Percentiles rank a stretch among this genome's conserved stretches.
phyloP scores from a whole-genome alignment of 2,888 invertebrate genomes.

The Sylvicola cinctus region DNA sequence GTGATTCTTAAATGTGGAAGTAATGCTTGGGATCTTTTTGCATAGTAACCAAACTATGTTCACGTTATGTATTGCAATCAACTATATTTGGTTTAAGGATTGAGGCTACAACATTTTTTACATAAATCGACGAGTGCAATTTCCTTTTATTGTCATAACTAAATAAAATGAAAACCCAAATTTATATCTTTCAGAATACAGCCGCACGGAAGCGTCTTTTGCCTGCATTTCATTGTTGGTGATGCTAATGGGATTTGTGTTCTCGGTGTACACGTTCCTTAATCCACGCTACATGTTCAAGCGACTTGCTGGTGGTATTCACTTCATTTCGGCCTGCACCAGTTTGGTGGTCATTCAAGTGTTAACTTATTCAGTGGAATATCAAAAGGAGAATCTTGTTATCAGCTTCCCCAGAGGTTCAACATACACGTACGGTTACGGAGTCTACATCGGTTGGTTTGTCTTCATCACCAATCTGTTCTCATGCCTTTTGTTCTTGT shows the following conservation, averaged over 20 bases:
- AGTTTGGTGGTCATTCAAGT: constrained; percentile 69
- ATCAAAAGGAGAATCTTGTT: constrained; percentile 41
- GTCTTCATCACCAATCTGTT: constrained; percentile 47
- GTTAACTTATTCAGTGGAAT: constrained; percentile 47
- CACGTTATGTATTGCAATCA: too few species aligned
- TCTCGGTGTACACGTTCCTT: constrained; percentile 64
- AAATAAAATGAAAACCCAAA: constrained; percentile 3
- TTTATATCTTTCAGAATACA: constrained; percentile 41
- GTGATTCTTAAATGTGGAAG: too few species aligned
- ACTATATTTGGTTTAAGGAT: too few species aligned
- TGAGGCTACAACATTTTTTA: too few species aligned
- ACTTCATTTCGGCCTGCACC: constrained; percentile 65
- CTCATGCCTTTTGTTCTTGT: constrained; percentile 50
- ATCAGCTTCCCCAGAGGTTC: constrained; percentile 46
- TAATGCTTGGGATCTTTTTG: too few species aligned
- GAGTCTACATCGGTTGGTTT: constrained; percentile 56
- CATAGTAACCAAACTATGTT: too few species aligned
- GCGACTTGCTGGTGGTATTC: constrained; percentile 62
- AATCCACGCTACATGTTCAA: constrained; percentile 81
- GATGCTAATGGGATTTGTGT: constrained; percentile 61
- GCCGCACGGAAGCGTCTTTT: constrained; percentile 65
- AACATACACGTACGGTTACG: constrained; percentile 43
- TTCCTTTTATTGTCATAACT: neutral
- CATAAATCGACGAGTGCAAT: neutral
- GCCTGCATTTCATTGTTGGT: constrained; percentile 61